phyloP scores from a whole-genome alignment of 2,888 invertebrate genomes.

The Caenorhabditis imperialis region DNA sequence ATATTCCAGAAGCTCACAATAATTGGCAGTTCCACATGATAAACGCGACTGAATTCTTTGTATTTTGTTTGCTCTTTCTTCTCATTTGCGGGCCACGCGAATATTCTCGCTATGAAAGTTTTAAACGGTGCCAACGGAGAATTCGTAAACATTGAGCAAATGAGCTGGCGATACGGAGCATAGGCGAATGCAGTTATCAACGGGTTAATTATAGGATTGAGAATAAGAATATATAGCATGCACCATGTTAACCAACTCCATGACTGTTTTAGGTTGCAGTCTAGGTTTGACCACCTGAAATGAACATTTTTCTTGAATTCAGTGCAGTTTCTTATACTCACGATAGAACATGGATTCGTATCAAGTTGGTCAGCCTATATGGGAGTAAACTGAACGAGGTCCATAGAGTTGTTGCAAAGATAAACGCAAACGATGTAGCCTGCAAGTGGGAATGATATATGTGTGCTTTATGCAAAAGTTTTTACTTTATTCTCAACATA shows the following conservation, averaged over 20 bases:
- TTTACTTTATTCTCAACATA: constrained; percentile 56
- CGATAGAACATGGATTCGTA: constrained; percentile 74
- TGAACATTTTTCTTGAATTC: not conserved
- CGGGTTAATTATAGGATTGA: constrained; percentile 77
- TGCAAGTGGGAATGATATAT: no score
- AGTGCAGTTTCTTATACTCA: constrained; percentile 60
- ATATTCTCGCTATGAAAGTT: not conserved
- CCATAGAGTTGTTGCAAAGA: constrained; percentile 78
- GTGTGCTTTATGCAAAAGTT: no score
- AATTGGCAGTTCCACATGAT: no score
- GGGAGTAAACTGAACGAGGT: constrained; percentile 76
- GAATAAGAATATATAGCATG: constrained; percentile 73
- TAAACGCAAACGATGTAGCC: constrained; percentile 76
- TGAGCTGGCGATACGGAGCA: constrained; percentile 73
- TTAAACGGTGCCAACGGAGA: not conserved
- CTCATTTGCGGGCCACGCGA: no score
- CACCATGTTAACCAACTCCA: constrained; percentile 77
- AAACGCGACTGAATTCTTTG: not conserved
- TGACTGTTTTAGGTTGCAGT: constrained; percentile 63
- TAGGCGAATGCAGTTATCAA: constrained; percentile 77
- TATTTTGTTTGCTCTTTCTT: not conserved
- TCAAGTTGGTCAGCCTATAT: constrained; percentile 76
- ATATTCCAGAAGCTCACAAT: no score
- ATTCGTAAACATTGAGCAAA: not conserved
- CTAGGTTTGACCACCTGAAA: constrained; percentile 62